phyloP scores from a whole-genome alignment of 23 tunicate genomes.

The Trididemnum nubilum region DNA sequence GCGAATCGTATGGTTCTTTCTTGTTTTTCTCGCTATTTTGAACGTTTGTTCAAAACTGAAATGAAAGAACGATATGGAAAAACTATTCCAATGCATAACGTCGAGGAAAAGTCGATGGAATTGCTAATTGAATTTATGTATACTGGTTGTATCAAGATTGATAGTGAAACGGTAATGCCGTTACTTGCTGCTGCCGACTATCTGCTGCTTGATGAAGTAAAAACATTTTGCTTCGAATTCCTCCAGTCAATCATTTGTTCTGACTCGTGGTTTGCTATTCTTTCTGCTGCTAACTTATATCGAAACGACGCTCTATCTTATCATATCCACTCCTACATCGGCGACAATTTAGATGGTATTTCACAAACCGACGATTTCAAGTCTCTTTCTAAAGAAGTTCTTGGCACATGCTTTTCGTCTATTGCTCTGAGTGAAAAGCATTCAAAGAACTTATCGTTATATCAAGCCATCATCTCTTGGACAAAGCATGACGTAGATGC shows the following conservation, averaged over 20 bases:
- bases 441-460: background rate
- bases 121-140: constrained; percentile 16
- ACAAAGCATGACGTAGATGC: constrained; percentile 1
- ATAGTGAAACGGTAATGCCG: background rate
- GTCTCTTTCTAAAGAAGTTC: background rate
- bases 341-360: background rate
- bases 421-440: background rate
- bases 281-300: background rate
- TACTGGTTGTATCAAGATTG: background rate
- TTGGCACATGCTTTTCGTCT: background rate
- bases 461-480: constrained; percentile 14
- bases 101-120: background rate
- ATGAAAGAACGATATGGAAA: constrained; percentile 15
- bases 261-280: background rate
- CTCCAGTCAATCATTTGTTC: background rate
- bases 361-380: background rate
- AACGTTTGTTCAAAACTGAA: background rate
- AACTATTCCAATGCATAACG: background rate
- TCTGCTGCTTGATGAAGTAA: background rate
- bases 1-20: constrained; percentile 21
- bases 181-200: constrained; percentile 2
- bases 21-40: constrained; percentile 22
- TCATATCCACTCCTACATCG: background rate
- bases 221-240: constrained; percentile 12
- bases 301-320: background rate